Percentiles rank a stretch among this genome's conserved stretches.
Conservation (phyloP, 1,140 invertebrate species). For the Penaeus vannamei region DNA sequence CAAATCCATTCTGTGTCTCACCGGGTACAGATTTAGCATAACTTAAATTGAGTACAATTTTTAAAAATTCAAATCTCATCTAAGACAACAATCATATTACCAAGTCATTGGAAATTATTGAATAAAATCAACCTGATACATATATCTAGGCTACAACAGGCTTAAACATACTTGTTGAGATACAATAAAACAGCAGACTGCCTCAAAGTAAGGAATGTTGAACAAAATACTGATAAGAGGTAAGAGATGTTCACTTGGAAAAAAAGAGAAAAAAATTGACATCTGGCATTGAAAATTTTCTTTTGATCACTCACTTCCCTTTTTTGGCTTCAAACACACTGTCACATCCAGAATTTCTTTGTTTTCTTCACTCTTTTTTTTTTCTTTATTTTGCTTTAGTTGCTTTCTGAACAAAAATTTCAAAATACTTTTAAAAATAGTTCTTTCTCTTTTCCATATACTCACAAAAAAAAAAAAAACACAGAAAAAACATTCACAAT, state of each 20-base stretch:
- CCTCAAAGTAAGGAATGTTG: conserved; percentile 17
- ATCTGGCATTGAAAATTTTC: conserved; percentile 10
- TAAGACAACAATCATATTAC: no score
- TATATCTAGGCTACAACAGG: not conserved
- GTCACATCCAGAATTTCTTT: conserved; percentile 7
- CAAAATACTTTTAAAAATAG: conserved; percentile 48
- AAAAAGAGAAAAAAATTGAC: conserved; percentile 28
- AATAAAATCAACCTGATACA: not conserved
- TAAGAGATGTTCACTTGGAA: conserved; percentile 38
- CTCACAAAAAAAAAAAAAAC: conserved; percentile 9
- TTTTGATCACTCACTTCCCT: not conserved
- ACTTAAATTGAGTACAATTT: no score
- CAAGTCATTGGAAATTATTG: not conserved
- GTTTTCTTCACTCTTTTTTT: conserved; percentile 18
- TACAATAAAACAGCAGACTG: conserved; percentile 8
- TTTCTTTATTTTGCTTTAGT: conserved; percentile 19
- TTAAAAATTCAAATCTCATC: no score
- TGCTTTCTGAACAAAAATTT: conserved; percentile 16
- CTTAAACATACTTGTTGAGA: not conserved
- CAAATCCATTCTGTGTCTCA: no score
- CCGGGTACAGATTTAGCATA: no score
- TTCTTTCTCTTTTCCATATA: conserved; percentile 31
- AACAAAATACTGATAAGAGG: conserved; percentile 35
- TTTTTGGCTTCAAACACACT: not conserved
- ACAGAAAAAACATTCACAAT: conserved; percentile 22